Conservation (phyloP, 2,888 invertebrate species). For the Argynnis bischoffii region DNA sequence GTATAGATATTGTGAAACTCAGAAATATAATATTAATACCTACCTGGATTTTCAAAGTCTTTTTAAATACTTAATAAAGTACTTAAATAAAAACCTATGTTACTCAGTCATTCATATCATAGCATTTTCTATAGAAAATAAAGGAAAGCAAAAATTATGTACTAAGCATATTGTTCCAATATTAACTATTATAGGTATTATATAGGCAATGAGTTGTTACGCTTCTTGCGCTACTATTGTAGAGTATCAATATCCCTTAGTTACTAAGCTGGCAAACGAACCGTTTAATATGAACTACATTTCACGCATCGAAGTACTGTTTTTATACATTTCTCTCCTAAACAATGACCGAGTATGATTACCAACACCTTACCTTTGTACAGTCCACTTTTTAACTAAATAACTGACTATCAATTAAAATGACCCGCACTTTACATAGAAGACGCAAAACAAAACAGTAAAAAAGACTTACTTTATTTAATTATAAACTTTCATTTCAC, state of each 20-base stretch:
- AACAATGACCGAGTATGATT: slow-evolving; percentile 18
- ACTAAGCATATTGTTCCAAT: slow-evolving; percentile 7
- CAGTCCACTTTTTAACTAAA: too few relatives aligned
- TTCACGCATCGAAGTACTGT: slow-evolving; percentile 51
- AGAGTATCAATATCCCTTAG: slow-evolving; percentile 29
- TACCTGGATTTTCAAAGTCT: too few relatives aligned
- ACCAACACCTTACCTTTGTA: not conserved
- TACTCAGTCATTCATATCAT: not conserved
- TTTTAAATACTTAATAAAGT: too few relatives aligned
- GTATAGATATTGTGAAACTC: too few relatives aligned
- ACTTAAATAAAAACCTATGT: too few relatives aligned
- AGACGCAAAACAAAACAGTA: too few relatives aligned
- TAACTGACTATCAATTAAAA: too few relatives aligned
- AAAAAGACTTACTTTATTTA: too few relatives aligned
- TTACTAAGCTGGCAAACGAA: slow-evolving; percentile 24
- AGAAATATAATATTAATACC: too few relatives aligned
- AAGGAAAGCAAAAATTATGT: slow-evolving; percentile 21
- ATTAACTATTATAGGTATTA: slow-evolving; percentile 20
- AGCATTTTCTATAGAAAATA: slow-evolving; percentile 7
- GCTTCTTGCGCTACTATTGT: slow-evolving; percentile 15
- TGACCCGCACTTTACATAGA: too few relatives aligned
- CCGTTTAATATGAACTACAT: slow-evolving; percentile 60
- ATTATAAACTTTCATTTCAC: too few relatives aligned
- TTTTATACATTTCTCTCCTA: slow-evolving; percentile 22
- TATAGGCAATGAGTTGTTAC: slow-evolving; percentile 29